Evolutionary conservation across 37 sponge, comb jelly and placozoan genomes (phyloP).

Genomic region (Ianthella basta): DNA sequence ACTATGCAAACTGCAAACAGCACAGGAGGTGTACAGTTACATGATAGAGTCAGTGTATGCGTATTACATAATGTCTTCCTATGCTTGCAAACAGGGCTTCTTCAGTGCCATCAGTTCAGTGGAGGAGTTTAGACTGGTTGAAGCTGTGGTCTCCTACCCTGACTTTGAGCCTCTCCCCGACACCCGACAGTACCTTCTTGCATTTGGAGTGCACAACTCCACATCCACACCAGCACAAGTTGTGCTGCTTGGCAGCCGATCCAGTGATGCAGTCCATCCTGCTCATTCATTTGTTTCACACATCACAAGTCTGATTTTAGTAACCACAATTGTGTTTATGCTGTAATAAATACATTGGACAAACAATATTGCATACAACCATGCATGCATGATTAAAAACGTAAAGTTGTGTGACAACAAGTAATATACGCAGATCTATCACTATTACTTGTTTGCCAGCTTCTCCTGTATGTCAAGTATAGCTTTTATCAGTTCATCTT

Average conservation of each 20-base stretch:
- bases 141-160: not conserved
- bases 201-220: conserved; percentile 7
- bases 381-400: not conserved
- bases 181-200: not conserved
- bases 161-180: not conserved
- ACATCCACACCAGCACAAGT: not conserved
- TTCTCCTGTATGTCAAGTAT: not conserved
- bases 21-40: too few relatives aligned
- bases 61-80: not conserved
- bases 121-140: not conserved
- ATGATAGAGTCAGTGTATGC: too few relatives aligned
- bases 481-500: not conserved
- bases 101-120: not conserved
- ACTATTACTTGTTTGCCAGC: not conserved
- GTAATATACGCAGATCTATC: not conserved
- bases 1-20: too few relatives aligned
- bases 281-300: not conserved
- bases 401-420: not conserved
- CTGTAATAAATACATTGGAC: not conserved
- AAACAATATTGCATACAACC: not conserved
- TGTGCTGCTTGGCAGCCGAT: not conserved
- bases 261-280: not conserved
- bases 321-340: not conserved
- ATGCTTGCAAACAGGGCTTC: not conserved
- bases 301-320: not conserved